phyloP scores from a whole-genome alignment of 2,888 invertebrate species.

The Agrypnus murinus region DNA sequence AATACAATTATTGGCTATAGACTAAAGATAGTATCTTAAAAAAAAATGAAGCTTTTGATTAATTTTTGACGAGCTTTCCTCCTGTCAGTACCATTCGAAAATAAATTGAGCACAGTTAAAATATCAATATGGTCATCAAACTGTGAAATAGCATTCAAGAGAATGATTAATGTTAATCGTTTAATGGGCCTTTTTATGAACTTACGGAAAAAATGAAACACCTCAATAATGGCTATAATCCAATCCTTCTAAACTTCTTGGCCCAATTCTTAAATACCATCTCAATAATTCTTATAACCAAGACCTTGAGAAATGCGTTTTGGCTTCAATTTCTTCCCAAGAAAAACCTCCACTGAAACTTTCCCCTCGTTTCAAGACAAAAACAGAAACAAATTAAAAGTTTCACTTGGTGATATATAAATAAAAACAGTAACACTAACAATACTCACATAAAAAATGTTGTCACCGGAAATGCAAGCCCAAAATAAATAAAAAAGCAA shows the following conservation, averaged over 20 bases:
- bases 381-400: not conserved
- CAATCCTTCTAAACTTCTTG: not conserved
- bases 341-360: not conserved
- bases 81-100: conserved; percentile 13
- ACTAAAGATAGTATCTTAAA: not conserved
- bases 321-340: too few species aligned
- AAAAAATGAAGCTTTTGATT: conserved; percentile 6
- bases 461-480: not conserved
- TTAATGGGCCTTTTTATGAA: not conserved
- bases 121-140: conserved; percentile 15
- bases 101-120: conserved; percentile 1
- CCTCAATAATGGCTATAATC: too few species aligned
- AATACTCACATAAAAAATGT: not conserved
- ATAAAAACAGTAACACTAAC: not conserved
- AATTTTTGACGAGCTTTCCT: conserved; percentile 8
- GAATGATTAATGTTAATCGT: conserved; percentile 3
- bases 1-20: not conserved
- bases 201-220: not conserved
- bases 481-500: not conserved
- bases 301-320: too few species aligned
- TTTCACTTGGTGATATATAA: not conserved
- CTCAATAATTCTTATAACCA: not conserved
- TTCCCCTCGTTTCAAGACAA: not conserved
- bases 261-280: not conserved
- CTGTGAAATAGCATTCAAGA: conserved; percentile 9